phyloP scores from a whole-genome alignment of 2,888 invertebrate genomes.

The Penaeus monodon region DNA sequence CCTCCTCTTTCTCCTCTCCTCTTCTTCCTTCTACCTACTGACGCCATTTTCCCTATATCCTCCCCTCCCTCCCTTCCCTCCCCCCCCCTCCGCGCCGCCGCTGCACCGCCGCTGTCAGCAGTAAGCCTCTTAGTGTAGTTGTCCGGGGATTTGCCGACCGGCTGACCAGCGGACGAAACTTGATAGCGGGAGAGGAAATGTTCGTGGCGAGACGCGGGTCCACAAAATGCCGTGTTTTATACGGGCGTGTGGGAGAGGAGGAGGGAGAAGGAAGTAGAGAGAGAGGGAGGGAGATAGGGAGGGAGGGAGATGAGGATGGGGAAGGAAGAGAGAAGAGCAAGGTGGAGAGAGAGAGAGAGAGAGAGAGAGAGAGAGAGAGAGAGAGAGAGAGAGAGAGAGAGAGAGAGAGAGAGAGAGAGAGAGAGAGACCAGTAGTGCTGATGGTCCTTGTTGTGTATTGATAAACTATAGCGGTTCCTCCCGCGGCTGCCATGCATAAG shows the following conservation, averaged over 20 bases:
- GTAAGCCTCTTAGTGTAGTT: conserved; percentile 55
- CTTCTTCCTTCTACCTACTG: background rate
- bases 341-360: too few relatives aligned
- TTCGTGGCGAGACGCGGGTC: conserved; percentile 5
- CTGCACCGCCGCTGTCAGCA: conserved; percentile 39
- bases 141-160: conserved; percentile 42
- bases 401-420: background rate
- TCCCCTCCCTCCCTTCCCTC: conserved; percentile 16
- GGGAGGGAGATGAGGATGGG: background rate
- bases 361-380: too few relatives aligned
- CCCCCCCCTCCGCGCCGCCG: conserved; percentile 63
- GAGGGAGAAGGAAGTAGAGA: background rate
- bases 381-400: background rate
- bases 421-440: background rate
- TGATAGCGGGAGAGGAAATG: conserved; percentile 47
- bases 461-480: background rate
- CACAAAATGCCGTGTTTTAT: conserved; percentile 13
- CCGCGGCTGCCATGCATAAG: too few relatives aligned
- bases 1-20: background rate
- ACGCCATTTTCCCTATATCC: background rate
- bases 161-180: conserved; percentile 50
- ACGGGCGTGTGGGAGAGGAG: background rate
- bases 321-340: background rate
- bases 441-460: too few relatives aligned
- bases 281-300: too few relatives aligned